These are phyloP conservation scores for Oreonectes daqikongensis DNA, from an alignment of 2,797 vertebrate species.

Conservation along the genomic window DNA sequence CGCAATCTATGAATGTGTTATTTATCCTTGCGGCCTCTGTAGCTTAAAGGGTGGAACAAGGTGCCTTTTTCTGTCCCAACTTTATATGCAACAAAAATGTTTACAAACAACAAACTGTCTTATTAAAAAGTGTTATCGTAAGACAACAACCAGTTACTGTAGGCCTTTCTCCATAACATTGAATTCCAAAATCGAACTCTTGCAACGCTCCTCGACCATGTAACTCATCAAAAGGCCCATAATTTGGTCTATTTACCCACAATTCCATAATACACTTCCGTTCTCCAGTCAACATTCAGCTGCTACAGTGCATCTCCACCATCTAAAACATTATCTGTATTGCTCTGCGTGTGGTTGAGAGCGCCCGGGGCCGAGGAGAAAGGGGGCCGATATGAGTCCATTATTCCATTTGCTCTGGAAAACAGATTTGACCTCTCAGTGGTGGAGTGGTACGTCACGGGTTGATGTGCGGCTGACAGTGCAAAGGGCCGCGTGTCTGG, in stretches of 20 bases:
- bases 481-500: constrained; percentile 55
- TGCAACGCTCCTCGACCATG: not conserved
- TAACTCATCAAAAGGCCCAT: not conserved
- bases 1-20: not conserved
- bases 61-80: not conserved
- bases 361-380: constrained; percentile 33
- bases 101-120: not conserved
- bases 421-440: constrained; percentile 64
- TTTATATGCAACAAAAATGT: not conserved
- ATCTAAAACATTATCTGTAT: constrained; percentile 45
- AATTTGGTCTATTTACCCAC: constrained; percentile 44
- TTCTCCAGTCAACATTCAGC: constrained; percentile 31
- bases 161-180: too few relatives aligned
- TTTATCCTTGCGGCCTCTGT: not conserved
- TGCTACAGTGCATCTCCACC: constrained; percentile 28
- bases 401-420: constrained; percentile 62
- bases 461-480: constrained; percentile 60
- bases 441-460: constrained; percentile 58
- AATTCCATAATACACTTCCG: constrained; percentile 12
- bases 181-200: not conserved
- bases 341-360: constrained; percentile 31
- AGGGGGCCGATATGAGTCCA: constrained; percentile 51
- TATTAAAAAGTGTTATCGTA: not conserved
- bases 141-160: too few relatives aligned
- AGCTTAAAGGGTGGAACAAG: not conserved